phyloP scores from a whole-genome alignment of 2,797 vertebrate species.

The Malacoctenus gilli region DNA sequence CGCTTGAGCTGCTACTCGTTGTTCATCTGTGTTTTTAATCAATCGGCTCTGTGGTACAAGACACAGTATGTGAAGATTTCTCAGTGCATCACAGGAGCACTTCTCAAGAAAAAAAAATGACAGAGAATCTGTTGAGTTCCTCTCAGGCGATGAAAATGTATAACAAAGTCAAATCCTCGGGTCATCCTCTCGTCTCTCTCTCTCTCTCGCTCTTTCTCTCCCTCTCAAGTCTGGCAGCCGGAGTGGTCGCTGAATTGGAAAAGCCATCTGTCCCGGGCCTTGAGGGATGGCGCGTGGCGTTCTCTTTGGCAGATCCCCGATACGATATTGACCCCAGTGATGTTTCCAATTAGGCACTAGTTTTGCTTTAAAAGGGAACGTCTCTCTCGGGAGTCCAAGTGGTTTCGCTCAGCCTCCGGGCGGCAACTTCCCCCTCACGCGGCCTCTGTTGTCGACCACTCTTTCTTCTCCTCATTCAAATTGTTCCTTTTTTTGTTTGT shows the following conservation, averaged over 20 bases:
- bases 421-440: conserved; percentile 48
- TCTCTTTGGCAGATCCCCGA: conserved; percentile 55
- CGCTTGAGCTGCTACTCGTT: too few relatives aligned
- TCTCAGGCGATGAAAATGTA: conserved; percentile 21
- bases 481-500: too few relatives aligned
- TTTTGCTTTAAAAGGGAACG: conserved; percentile 47
- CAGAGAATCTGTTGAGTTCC: background rate
- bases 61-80: too few relatives aligned
- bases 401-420: conserved; percentile 48
- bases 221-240: conserved; percentile 22
- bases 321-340: conserved; percentile 55
- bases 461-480: too few relatives aligned
- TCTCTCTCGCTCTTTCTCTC: conserved; percentile 1
- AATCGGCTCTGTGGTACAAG: too few relatives aligned
- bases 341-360: conserved; percentile 65
- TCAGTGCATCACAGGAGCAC: background rate
- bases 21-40: too few relatives aligned
- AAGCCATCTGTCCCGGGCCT: conserved; percentile 46
- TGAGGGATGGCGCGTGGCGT: conserved; percentile 36
- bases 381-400: conserved; percentile 43
- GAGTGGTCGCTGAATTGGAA: conserved; percentile 28
- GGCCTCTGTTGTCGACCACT: conserved; percentile 56
- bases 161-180: conserved; percentile 15
- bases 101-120: background rate
- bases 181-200: conserved; percentile 1